Evolutionary conservation across 2,888 invertebrate genomes (phyloP).

Genomic region (Smittia aterrima): DNA sequence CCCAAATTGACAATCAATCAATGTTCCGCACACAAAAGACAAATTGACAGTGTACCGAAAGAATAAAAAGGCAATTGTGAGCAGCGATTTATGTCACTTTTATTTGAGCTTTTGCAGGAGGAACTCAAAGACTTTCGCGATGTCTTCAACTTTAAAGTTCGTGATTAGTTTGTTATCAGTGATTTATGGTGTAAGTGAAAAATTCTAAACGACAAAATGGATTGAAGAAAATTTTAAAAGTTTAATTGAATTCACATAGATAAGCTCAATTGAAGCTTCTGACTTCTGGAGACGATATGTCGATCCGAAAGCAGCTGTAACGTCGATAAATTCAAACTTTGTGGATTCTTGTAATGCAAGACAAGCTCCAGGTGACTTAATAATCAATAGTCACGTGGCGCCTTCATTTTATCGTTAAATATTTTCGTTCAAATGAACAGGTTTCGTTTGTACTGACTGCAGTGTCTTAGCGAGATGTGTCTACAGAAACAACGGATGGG

Average conservation of each 20-base stretch:
- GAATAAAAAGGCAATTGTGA: conserved; percentile 24
- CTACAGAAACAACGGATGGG: conserved; percentile 50
- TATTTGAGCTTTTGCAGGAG: not conserved
- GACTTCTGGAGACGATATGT: conserved; percentile 1
- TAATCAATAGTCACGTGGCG: not conserved
- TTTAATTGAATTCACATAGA: not conserved
- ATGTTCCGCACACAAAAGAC: conserved; percentile 36
- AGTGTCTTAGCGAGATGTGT: conserved; percentile 52
- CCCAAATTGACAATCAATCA: conserved; percentile 26
- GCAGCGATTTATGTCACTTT: not conserved
- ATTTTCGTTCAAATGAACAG: conserved; percentile 42
- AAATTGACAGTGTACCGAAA: not conserved
- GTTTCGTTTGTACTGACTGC: conserved; percentile 52
- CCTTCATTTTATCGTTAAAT: not conserved
- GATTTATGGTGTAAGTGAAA: not conserved
- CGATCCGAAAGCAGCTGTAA: conserved; percentile 26
- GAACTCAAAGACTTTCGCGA: not conserved
- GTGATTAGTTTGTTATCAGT: not conserved
- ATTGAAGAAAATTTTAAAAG: not conserved
- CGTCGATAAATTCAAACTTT: conserved; percentile 5
- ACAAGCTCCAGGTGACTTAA: conserved; percentile 38
- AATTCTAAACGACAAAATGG: not conserved
- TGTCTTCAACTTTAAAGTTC: not conserved
- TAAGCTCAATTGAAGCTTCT: not conserved
- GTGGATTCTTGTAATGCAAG: conserved; percentile 15